These are phyloP conservation scores for Melopsittacus undulatus DNA, from an alignment of 2,797 vertebrate species.

Conservation along the genomic window DNA sequence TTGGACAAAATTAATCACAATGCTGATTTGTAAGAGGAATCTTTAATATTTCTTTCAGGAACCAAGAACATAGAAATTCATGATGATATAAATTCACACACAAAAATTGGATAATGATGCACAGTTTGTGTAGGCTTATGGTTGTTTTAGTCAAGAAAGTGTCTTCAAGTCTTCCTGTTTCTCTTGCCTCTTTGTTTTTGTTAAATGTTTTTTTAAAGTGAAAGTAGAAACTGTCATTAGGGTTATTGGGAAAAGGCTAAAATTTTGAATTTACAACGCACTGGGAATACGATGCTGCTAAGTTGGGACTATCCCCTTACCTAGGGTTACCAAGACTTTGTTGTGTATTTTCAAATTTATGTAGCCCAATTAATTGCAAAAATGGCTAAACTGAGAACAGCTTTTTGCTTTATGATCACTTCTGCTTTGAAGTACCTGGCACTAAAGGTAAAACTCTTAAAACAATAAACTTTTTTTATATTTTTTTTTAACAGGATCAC, in stretches of 20 bases:
- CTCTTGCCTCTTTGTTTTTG: not conserved
- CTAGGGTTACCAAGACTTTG: not conserved
- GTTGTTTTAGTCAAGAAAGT: not conserved
- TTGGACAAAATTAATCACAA: not conserved
- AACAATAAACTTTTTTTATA: not conserved
- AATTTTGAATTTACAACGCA: not conserved
- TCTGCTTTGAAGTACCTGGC: not conserved
- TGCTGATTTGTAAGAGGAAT: not conserved
- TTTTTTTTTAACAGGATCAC: constrained; percentile 83
- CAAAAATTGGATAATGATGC: not conserved
- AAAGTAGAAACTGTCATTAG: not conserved
- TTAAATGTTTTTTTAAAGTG: not conserved
- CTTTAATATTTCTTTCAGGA: not conserved
- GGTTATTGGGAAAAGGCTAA: not conserved
- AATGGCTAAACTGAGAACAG: not conserved
- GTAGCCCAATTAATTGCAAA: not conserved
- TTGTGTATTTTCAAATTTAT: not conserved
- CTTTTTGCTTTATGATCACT: not conserved
- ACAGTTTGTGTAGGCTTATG: not conserved
- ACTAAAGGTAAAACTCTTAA: not conserved
- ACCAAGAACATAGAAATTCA: not conserved
- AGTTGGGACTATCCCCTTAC: not conserved
- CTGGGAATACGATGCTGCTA: not conserved
- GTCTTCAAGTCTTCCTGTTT: not conserved
- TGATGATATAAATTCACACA: not conserved